Conservation (phyloP, 2,888 invertebrate species). For the Priocnemis perturbator region DNA sequence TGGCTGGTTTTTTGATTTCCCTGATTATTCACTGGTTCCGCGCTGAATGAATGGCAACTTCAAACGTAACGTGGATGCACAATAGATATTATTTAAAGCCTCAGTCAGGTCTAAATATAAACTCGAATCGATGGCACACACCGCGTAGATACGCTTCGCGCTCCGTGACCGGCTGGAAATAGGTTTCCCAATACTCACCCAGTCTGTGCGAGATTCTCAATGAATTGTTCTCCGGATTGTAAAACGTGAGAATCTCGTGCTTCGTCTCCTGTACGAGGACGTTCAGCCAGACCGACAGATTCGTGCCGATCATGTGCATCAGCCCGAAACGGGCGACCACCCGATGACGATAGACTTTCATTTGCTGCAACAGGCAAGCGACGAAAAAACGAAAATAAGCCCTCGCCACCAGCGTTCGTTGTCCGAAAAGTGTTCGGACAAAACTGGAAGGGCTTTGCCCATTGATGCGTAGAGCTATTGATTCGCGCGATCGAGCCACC, state of each 20-base stretch:
- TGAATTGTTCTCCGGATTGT: slow-evolving; percentile 91
- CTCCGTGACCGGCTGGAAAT: slow-evolving; percentile 22
- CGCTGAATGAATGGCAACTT: background rate
- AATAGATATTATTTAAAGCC: slow-evolving; percentile 2
- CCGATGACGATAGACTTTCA: slow-evolving; percentile 92
- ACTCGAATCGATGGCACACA: too few relatives aligned
- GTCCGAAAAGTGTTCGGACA: background rate
- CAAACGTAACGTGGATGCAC: background rate
- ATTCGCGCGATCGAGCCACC: background rate
- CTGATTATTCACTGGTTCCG: background rate
- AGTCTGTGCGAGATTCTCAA: slow-evolving; percentile 87
- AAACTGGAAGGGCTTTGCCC: too few relatives aligned
- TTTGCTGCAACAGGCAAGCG: slow-evolving; percentile 83
- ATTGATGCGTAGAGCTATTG: background rate
- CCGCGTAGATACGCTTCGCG: too few relatives aligned
- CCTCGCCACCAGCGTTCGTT: background rate
- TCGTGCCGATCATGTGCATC: slow-evolving; percentile 99
- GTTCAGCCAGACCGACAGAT: slow-evolving; percentile 97
- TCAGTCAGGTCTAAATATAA: too few relatives aligned
- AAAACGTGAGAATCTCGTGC: slow-evolving; percentile 94
- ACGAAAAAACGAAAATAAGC: too few relatives aligned
- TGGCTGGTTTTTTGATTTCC: too few relatives aligned
- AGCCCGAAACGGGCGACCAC: slow-evolving; percentile 94
- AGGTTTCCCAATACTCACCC: slow-evolving; percentile 76
- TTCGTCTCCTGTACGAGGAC: slow-evolving; percentile 96